phyloP scores from a whole-genome alignment of 2,113 vertebrate species.

The Rhineura floridana region DNA sequence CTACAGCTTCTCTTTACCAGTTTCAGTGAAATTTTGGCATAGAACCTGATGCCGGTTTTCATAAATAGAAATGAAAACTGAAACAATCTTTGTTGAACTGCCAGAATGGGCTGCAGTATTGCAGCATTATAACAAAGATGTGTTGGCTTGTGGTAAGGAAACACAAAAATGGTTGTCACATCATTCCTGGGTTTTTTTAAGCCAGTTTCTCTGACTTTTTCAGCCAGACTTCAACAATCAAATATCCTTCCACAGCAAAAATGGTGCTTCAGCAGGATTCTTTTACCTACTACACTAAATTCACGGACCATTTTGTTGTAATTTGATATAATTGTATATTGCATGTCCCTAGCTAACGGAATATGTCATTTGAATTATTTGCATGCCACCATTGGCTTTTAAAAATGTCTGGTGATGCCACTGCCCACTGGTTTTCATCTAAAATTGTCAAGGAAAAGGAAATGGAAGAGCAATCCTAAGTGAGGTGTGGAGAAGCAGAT shows the following conservation, averaged over 20 bases:
- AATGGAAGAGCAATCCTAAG: no score
- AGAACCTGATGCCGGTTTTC: conserved; percentile 21
- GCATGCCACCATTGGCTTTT: not conserved
- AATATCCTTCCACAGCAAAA: not conserved
- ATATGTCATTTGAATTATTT: not conserved
- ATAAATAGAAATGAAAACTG: conserved; percentile 1
- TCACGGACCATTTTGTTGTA: not conserved
- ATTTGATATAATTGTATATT: not conserved
- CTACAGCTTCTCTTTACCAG: conserved; percentile 43
- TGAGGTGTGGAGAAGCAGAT: no score
- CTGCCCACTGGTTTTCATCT: not conserved
- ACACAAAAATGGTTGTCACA: not conserved
- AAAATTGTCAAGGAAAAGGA: not conserved
- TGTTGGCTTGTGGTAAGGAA: conserved; percentile 12
- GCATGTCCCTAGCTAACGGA: not conserved
- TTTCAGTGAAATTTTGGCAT: conserved; percentile 1
- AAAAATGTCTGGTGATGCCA: not conserved
- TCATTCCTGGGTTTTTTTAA: not conserved
- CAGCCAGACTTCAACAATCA: not conserved
- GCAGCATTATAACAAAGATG: conserved; percentile 26
- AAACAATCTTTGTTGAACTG: conserved; percentile 36
- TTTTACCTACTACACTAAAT: not conserved
- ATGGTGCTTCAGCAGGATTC: not conserved
- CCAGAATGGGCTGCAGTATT: conserved; percentile 27
- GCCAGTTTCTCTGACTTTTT: not conserved